phyloP scores from a whole-genome alignment of 2,113 vertebrate genomes.

The Trematomus loennbergii region DNA sequence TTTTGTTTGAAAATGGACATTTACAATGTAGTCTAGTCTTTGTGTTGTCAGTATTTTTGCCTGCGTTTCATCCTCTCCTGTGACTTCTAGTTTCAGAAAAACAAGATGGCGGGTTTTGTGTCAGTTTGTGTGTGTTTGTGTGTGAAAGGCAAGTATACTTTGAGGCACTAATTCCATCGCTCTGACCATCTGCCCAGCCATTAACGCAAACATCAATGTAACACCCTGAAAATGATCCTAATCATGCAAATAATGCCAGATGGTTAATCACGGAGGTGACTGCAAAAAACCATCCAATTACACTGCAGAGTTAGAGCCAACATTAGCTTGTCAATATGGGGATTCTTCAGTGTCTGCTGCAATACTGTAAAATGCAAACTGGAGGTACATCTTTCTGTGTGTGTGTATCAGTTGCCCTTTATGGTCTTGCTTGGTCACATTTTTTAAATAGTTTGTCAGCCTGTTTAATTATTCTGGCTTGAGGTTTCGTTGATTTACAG shows the following conservation, averaged over 20 bases:
- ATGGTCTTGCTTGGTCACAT: background rate
- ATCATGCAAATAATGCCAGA: constrained; percentile 26
- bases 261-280: constrained; percentile 13
- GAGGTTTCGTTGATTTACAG: background rate
- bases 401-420: background rate
- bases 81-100: too few relatives aligned
- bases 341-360: background rate
- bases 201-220: constrained; percentile 24
- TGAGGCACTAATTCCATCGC: constrained; percentile 1
- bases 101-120: too few relatives aligned
- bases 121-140: background rate
- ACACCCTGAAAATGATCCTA: constrained; percentile 5
- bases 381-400: too few relatives aligned
- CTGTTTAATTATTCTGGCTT: background rate
- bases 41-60: too few relatives aligned
- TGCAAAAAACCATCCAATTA: background rate
- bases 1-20: too few relatives aligned
- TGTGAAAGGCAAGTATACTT: background rate
- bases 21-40: too few relatives aligned
- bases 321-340: background rate
- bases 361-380: background rate
- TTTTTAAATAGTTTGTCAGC: background rate
- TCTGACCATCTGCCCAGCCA: constrained; percentile 24
- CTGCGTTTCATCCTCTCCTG: too few relatives aligned
- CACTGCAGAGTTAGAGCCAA: constrained; percentile 4